These are phyloP conservation scores for Pteropus alecto DNA, from an alignment of 2,113 vertebrate species.

Conservation along the genomic window DNA sequence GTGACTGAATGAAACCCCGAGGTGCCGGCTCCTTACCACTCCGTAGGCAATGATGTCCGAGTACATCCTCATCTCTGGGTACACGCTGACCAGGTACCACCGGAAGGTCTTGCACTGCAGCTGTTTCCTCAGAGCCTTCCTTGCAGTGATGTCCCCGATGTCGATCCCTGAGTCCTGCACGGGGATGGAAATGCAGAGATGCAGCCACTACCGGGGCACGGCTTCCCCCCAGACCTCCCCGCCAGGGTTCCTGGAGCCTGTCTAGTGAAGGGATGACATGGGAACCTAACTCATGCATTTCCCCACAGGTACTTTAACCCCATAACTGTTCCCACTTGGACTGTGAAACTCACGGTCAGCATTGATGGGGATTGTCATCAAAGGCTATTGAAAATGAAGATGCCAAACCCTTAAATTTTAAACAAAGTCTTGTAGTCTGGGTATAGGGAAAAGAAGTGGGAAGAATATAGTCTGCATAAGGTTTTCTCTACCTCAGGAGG, in stretches of 20 bases:
- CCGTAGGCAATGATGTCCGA: constrained; percentile 95
- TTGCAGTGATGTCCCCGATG: constrained; percentile 94
- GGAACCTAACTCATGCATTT: background rate
- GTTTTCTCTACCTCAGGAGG: background rate
- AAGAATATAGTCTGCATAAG: background rate
- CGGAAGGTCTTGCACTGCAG: constrained; percentile 98
- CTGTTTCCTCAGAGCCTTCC: constrained; percentile 95
- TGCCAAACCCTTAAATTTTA: background rate
- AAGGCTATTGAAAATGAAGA: background rate
- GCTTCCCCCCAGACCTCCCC: background rate
- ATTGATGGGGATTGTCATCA: background rate
- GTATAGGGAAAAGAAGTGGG: background rate
- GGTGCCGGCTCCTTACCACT: constrained; percentile 86
- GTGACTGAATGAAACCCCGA: background rate
- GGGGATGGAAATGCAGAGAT: background rate
- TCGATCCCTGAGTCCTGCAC: constrained; percentile 95
- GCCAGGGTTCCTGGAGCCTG: background rate
- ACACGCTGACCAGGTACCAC: constrained; percentile 98
- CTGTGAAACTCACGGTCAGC: background rate
- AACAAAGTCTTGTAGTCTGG: background rate
- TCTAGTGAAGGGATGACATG: background rate
- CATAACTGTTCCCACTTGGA: background rate
- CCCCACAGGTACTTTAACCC: too few relatives aligned
- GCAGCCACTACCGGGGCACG: rapidly evolving
- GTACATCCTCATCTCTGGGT: constrained; percentile 99